Base-by-base conservation (phyloP, 2,113 vertebrate species). In the Myotis davidii region DNA sequence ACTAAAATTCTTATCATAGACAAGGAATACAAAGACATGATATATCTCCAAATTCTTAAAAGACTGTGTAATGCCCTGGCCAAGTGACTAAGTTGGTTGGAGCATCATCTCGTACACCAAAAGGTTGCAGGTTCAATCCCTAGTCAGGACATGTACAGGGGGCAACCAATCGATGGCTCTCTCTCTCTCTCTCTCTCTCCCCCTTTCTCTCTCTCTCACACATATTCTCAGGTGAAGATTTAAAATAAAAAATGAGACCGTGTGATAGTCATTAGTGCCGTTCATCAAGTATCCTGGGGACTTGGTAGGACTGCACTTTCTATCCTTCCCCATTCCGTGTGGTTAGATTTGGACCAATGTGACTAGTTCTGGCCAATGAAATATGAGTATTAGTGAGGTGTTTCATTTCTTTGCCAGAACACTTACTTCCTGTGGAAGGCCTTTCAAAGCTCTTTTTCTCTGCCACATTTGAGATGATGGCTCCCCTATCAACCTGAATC, bases 11-110 rank as follows among this genome's bases (percentile, higher is more conserved):
- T 92, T 73, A 92, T 56, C 5, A 21, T 50, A 70, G 32, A 27
- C 29, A 69, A 90, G 48, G n/a, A 90, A 50, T 72, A 94, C 20
- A 72, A 95, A 92, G 54, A 91, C n/a, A 81, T n/a, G 45, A 76
- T 32, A 88, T 13, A 39, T 11, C 65, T 79, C 16, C 73, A 69
- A 54, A 85, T 67, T 73, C 39, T 32, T 32, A 23, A 78, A 87
- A 69, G 42, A 81, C 29, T 72, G 16, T 65, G 13, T 65, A n/a
- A 65, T 65, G 64, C 29, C 29, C 64, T 67, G 64, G 32, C 16
- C 64, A 17, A 67, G 32, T 67, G 64, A n/a, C 32, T 67, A 16
- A 67, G 64, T 67, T 65, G 64, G 64, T 29, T 67, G 32, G 64
- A 67, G 14, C 32, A 32, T 67, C 14, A 17, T 67, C 64, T 14